Base-by-base conservation (phyloP, 2,888 invertebrate species). In the Isoperla grammatica region DNA sequence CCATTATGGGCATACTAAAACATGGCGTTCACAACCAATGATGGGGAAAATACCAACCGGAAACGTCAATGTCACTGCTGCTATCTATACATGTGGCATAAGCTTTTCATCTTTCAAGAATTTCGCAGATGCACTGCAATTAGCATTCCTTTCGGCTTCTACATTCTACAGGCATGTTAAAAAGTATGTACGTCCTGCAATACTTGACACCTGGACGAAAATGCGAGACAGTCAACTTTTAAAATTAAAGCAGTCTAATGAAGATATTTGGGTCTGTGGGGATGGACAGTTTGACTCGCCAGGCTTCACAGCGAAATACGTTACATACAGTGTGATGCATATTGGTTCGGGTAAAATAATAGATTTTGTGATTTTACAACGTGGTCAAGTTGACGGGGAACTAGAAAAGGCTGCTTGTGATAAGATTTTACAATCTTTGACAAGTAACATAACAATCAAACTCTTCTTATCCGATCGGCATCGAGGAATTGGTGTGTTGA, bases 341-440 rank as follows among this genome's bases (percentile, higher is more conserved):
- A 29, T 53, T 4, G 2, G 13, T 1, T 37, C 15, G 12, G 35
- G 23, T 1, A 29, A 35, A 53, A 29, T 13, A 2, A 12, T 53
- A 2, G 37, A 53, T 9, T 53, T 53, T 53, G 12, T 53, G 13
- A 39, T 53, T 37, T 37, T 53, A 13, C 54, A 53, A 13, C 35
- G 13, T 20, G 37, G 54, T 2, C 35, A 53, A 53, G 54, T 53
- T 12, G 4, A 23, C n/a, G 54, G 54, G 4, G 54, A 53, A 6
- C 35, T 53, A 1, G 13, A 53, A 53, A 53, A 53, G 39, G 37
- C 37, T 2, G 17, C 19, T 1, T 23, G 22, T 12, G 37, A 23
- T 6, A 53, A 12, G 1, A 12, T 37, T 19, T 53, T 53, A 37
- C 29, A 35, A n/a, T 37, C 17, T 20, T 22, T 50, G 1, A 22